Percentiles rank a stretch among this genome's conserved stretches.
Conservation (phyloP, 2,113 vertebrate genomes). For the Eretmochelys imbricata region DNA sequence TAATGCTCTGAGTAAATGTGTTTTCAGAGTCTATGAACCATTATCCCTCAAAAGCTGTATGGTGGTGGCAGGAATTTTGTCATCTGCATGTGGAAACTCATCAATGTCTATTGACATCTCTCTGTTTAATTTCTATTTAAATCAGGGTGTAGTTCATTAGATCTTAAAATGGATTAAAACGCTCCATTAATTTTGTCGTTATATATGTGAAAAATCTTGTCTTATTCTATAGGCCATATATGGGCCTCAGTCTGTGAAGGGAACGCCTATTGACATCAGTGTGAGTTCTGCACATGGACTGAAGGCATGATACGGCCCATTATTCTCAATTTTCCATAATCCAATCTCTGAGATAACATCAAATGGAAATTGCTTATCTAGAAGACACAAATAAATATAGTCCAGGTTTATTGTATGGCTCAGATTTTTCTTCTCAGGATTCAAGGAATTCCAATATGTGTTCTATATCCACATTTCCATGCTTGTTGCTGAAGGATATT, state of each 20-base stretch:
- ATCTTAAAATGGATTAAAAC: conserved; percentile 72
- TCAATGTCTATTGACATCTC: conserved; percentile 59
- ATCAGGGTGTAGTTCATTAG: conserved; percentile 65
- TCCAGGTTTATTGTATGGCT: background rate
- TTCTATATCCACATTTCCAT: background rate
- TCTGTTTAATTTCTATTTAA: conserved; percentile 73
- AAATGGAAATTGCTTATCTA: conserved; percentile 64
- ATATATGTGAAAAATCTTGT: conserved; percentile 53
- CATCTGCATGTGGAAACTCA: conserved; percentile 48
- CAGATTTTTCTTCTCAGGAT: conserved; percentile 14
- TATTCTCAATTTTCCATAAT: conserved; percentile 71
- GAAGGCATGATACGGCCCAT: conserved; percentile 59
- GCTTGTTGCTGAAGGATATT: background rate
- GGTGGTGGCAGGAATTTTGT: conserved; percentile 17
- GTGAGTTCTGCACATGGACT: conserved; percentile 56
- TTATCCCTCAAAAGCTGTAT: conserved; percentile 26
- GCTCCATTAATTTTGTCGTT: conserved; percentile 73
- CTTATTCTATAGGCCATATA: conserved; percentile 42
- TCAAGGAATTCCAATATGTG: background rate
- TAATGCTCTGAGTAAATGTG: conserved; percentile 17
- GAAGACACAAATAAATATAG: conserved; percentile 38
- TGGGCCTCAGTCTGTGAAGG: conserved; percentile 17
- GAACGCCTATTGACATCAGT: conserved; percentile 51
- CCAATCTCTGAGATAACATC: conserved; percentile 43
- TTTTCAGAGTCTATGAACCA: conserved; percentile 19